phyloP scores from a whole-genome alignment of 2,888 invertebrate species.

The Xanthostigma xanthostigma region DNA sequence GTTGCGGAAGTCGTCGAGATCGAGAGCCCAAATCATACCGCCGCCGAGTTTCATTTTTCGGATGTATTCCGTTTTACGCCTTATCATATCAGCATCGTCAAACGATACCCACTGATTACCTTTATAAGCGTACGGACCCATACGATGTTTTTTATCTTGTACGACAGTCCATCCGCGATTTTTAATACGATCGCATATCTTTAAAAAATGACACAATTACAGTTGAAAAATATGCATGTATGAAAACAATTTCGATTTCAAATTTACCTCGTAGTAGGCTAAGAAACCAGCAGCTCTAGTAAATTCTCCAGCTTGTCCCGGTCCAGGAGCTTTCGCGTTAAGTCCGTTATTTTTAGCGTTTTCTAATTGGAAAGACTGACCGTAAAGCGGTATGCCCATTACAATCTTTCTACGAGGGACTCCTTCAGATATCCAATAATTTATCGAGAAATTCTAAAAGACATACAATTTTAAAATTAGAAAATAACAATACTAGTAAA shows the following conservation, averaged over 20 bases:
- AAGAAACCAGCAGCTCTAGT: constrained; percentile 75
- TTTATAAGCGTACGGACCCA: constrained; percentile 80
- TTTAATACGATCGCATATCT: constrained; percentile 71
- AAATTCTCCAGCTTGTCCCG: constrained; percentile 72
- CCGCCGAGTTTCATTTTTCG: constrained; percentile 65
- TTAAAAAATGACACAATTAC: constrained; percentile 11
- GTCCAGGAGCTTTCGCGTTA: constrained; percentile 60
- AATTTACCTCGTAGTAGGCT: constrained; percentile 66
- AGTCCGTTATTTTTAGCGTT: constrained; percentile 46
- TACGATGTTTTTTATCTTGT: constrained; percentile 56
- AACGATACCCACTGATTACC: constrained; percentile 86
- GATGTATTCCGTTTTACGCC: constrained; percentile 63
- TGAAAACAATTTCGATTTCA: background rate
- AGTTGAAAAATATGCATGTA: background rate
- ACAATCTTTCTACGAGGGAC: constrained; percentile 67
- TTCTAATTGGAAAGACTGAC: constrained; percentile 64
- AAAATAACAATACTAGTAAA: no score
- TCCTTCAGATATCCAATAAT: constrained; percentile 79
- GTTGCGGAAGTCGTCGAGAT: constrained; percentile 73
- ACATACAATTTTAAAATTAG: constrained; percentile 3
- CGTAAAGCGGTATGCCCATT: constrained; percentile 82
- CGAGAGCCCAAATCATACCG: constrained; percentile 84
- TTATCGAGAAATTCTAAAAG: constrained; percentile 65
- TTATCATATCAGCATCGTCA: constrained; percentile 68
- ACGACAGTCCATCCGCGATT: constrained; percentile 68